Percentiles rank a stretch among this genome's conserved stretches.
These are phyloP conservation scores for Sebastes elongatus DNA, from an alignment of 2,797 vertebrate species.

Conservation along the genomic window DNA sequence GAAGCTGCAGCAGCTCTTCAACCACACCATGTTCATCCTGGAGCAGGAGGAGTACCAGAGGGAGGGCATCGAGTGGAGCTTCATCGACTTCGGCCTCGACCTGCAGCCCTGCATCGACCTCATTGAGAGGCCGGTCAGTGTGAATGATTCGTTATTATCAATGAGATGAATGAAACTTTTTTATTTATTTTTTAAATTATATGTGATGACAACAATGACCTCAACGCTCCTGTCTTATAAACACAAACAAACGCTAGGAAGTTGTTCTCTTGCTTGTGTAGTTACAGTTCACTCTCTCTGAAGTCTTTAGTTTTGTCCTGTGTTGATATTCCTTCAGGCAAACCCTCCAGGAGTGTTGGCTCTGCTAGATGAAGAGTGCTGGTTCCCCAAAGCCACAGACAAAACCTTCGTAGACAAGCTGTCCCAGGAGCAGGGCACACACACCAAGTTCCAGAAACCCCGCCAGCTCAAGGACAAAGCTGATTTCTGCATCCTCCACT, in stretches of 20 bases:
- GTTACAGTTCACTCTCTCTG: not conserved
- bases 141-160: not conserved
- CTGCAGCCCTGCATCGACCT: conserved; percentile 99
- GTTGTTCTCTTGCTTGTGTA: not conserved
- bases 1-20: conserved; percentile 99
- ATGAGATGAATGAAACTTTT: not conserved
- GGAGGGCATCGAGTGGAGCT: conserved; percentile 99
- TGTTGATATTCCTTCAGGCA: conserved; percentile 79
- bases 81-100: conserved; percentile 98
- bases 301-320: not conserved
- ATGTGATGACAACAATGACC: not conserved
- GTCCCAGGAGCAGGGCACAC: conserved; percentile 95
- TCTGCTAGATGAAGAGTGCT: conserved; percentile 97
- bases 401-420: conserved; percentile 98
- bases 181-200: too few relatives aligned
- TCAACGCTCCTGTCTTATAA: not conserved
- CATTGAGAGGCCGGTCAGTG: conserved; percentile 93
- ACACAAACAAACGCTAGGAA: not conserved
- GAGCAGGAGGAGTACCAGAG: conserved; percentile 99
- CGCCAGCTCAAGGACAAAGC: conserved; percentile 98
- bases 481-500: conserved; percentile 98
- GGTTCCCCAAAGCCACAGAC: conserved; percentile 99
- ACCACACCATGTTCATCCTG: conserved; percentile 99
- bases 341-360: conserved; percentile 96
- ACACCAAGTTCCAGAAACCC: conserved; percentile 97